Evolutionary conservation across 2,888 invertebrate genomes (phyloP).

Genomic region (Merodon equestris): DNA sequence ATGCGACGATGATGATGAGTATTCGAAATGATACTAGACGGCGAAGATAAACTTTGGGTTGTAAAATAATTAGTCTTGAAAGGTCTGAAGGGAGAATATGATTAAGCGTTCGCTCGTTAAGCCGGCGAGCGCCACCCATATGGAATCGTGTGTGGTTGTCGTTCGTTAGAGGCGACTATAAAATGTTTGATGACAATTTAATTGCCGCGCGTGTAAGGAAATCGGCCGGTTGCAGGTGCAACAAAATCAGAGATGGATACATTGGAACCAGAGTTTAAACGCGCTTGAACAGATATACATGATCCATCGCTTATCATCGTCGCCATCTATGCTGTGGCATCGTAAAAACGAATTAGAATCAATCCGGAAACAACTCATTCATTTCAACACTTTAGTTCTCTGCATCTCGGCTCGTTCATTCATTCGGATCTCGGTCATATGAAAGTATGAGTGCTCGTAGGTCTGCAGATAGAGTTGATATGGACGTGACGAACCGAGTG

Average conservation of each 20-base stretch:
- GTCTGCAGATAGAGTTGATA: not conserved
- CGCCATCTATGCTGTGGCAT: constrained; percentile 37
- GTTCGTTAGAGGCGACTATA: constrained; percentile 7
- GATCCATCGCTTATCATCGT: constrained; percentile 15
- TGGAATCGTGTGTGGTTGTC: no score
- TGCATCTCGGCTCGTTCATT: not conserved
- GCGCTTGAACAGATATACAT: no score
- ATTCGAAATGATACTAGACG: no score
- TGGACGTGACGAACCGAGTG: constrained; percentile 35
- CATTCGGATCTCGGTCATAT: no score
- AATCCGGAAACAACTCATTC: constrained; percentile 69
- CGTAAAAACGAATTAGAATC: constrained; percentile 68
- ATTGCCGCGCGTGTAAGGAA: constrained; percentile 14
- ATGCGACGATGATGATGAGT: no score
- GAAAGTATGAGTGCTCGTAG: no score
- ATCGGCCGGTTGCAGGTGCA: constrained; percentile 14
- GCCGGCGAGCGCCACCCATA: no score
- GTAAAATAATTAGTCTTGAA: not conserved
- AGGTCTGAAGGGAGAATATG: not conserved
- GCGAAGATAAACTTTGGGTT: no score
- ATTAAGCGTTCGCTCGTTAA: not conserved
- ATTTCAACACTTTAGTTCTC: constrained; percentile 53
- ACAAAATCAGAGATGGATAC: not conserved
- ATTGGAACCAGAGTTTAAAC: no score
- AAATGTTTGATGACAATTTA: constrained; percentile 42